A percentile compares a stretch with the other conserved stretches of the same genome.
Conservation (phyloP, 1,140 invertebrate genomes). For the Linepithema humile region DNA sequence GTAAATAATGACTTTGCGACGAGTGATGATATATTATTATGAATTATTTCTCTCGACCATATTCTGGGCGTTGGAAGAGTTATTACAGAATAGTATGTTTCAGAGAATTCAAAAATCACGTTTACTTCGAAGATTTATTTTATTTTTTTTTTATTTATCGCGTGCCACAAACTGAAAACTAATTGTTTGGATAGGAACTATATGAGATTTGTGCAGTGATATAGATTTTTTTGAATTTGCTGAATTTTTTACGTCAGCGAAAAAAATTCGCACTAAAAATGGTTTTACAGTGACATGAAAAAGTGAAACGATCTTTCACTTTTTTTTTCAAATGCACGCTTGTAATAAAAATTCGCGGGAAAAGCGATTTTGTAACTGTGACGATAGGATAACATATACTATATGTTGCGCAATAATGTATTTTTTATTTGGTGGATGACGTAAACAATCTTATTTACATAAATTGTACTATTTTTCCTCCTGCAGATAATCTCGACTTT, state of each 20-base stretch:
- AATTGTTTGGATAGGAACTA: not conserved
- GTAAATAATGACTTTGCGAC: not conserved
- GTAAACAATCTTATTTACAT: constrained; percentile 7
- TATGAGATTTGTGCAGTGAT: not conserved
- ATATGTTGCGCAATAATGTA: constrained; percentile 4
- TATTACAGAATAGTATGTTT: not conserved
- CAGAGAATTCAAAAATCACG: not conserved
- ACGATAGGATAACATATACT: not conserved
- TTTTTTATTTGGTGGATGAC: not conserved
- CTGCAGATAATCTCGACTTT: not conserved
- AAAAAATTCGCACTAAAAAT: constrained; percentile 18
- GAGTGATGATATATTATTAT: not conserved
- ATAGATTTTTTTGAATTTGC: constrained; percentile 8
- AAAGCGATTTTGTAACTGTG: not conserved
- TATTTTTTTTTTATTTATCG: not conserved
- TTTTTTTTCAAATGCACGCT: not conserved
- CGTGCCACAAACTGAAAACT: not conserved
- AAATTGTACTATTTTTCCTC: constrained; percentile 3
- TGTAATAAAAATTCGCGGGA: constrained; percentile 21
- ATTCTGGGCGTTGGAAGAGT: not conserved
- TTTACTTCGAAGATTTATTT: not conserved
- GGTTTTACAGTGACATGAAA: not conserved
- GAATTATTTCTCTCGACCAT: too few species aligned
- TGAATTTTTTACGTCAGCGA: not conserved
- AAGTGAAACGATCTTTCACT: constrained; percentile 3